Evolutionary conservation across 2,888 invertebrate genomes (phyloP).

Genomic region (Marronus borbonicus): DNA sequence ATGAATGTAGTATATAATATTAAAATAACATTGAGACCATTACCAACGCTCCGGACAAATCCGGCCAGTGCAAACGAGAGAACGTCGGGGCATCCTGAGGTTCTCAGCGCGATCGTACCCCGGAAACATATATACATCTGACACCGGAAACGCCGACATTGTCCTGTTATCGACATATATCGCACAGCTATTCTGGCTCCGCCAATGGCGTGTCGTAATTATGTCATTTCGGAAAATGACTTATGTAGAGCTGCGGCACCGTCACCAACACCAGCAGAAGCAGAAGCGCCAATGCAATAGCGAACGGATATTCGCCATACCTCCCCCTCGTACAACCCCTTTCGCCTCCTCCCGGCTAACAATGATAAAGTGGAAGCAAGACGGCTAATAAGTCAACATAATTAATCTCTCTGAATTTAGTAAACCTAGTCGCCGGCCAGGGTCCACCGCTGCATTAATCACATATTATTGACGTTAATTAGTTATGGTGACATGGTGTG

Average conservation of each 20-base stretch:
- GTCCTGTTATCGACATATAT: conserved; percentile 65
- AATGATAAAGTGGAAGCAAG: conserved; percentile 54
- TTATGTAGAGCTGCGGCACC: conserved; percentile 53
- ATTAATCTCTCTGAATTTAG: conserved; percentile 56
- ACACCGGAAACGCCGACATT: conserved; percentile 66
- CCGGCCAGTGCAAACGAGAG: conserved; percentile 57
- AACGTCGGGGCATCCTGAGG: conserved; percentile 62
- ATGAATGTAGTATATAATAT: too few relatives aligned
- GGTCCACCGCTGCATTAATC: conserved; percentile 64
- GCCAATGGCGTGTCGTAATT: conserved; percentile 62
- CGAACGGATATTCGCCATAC: conserved; percentile 9
- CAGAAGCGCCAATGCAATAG: conserved; percentile 6
- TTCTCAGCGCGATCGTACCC: conserved; percentile 59
- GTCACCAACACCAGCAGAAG: conserved; percentile 24
- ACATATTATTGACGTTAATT: conserved; percentile 68
- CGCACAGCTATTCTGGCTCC: conserved; percentile 57
- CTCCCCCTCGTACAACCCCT: conserved; percentile 11
- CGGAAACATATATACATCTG: conserved; percentile 64
- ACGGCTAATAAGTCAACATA: conserved; percentile 53
- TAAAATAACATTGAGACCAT: too few relatives aligned
- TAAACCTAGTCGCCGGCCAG: conserved; percentile 59
- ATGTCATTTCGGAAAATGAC: conserved; percentile 64
- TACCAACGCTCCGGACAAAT: conserved; percentile 35
- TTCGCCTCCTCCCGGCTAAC: conserved; percentile 41
- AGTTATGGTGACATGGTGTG: conserved; percentile 67